These are phyloP conservation scores for Columba guinea DNA, from an alignment of 2,797 vertebrate species.

Conservation along the genomic window DNA sequence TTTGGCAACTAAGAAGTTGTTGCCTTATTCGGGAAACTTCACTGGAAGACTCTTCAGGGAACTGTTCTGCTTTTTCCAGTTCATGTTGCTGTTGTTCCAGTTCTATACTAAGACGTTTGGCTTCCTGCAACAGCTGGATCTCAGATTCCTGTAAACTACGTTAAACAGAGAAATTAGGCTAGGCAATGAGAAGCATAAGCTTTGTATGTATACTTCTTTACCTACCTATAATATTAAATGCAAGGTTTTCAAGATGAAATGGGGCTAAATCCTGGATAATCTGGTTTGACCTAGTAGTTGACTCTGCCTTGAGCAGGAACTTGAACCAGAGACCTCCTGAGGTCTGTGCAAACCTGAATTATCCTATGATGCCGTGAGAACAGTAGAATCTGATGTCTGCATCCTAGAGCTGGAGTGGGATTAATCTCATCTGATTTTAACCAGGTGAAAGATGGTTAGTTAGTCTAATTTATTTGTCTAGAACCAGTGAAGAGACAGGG, in stretches of 20 bases:
- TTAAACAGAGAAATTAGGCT: background rate
- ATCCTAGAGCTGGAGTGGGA: background rate
- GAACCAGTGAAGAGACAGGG: background rate
- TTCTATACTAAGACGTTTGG: conserved; percentile 76
- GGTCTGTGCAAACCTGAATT: background rate
- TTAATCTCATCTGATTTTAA: background rate
- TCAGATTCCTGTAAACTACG: conserved; percentile 87
- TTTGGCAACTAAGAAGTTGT: conserved; percentile 85
- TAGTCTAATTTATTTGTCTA: background rate
- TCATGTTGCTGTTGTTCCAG: conserved; percentile 78
- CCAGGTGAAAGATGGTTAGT: background rate
- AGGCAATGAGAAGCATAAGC: background rate
- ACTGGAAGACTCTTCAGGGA: conserved; percentile 79
- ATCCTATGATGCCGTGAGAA: background rate
- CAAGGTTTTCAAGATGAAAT: background rate
- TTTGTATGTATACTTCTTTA: background rate
- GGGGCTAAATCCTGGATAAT: background rate
- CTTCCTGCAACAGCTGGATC: conserved; percentile 82
- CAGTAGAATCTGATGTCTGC: background rate
- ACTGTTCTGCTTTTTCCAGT: conserved; percentile 81
- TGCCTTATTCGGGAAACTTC: conserved; percentile 85
- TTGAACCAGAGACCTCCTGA: background rate
- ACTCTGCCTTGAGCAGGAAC: background rate
- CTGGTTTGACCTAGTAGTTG: background rate
- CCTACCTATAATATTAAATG: background rate